A percentile compares a stretch with the other conserved stretches of the same genome.
These are phyloP conservation scores for Eubasilissa splendida DNA, from an alignment of 2,888 invertebrate species.

Conservation along the genomic window DNA sequence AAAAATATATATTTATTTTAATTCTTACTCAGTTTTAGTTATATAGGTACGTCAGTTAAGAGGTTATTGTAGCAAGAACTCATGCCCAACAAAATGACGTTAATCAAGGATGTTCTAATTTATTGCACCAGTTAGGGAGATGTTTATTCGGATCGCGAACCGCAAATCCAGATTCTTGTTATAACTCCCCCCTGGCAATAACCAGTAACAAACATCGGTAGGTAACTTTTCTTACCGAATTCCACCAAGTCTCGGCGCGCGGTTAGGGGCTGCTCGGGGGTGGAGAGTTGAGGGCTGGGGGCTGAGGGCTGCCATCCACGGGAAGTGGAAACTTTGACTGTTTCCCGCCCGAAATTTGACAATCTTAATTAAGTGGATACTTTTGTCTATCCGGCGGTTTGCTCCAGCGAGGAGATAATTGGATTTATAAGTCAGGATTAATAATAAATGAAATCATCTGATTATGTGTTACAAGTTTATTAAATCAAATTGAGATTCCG, in stretches of 20 bases:
- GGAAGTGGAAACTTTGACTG: constrained; percentile 54
- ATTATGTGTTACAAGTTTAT: neutral
- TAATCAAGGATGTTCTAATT: constrained; percentile 37
- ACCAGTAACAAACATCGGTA: constrained; percentile 49
- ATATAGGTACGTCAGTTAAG: too few relatives aligned
- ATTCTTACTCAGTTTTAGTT: too few relatives aligned
- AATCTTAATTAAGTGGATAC: constrained; percentile 57
- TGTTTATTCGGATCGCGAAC: constrained; percentile 48
- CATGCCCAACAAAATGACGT: constrained; percentile 1
- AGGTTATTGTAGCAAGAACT: too few relatives aligned
- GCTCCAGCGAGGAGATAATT: neutral
- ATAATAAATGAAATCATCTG: neutral
- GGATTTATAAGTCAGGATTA: constrained; percentile 31
- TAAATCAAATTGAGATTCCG: neutral
- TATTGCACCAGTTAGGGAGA: constrained; percentile 39
- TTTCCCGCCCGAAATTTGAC: constrained; percentile 54
- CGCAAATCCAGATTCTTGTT: constrained; percentile 50
- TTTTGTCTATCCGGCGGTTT: constrained; percentile 47
- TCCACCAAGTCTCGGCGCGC: constrained; percentile 12
- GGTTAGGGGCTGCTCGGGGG: constrained; percentile 1
- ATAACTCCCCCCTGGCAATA: constrained; percentile 38
- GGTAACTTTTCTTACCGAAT: constrained; percentile 49
- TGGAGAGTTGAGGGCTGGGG: too few relatives aligned
- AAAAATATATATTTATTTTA: too few relatives aligned
- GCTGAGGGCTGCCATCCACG: neutral